Conservation (phyloP, 2,113 vertebrate species). For the Plectropomus leopardus region DNA sequence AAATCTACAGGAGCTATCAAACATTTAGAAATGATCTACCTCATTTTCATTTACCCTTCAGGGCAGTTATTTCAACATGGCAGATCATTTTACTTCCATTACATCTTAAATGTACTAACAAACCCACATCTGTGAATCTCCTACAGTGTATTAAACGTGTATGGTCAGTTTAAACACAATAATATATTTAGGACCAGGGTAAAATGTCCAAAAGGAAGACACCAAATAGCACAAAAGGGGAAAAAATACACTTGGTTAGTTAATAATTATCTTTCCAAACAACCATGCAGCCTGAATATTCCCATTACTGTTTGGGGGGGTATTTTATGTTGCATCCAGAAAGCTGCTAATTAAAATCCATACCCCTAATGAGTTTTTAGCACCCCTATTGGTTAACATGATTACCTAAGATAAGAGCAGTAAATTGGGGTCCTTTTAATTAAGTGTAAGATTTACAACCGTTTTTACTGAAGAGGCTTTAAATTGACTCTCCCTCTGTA, state of each 20-base stretch:
- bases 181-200: background rate
- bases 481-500: constrained; percentile 55
- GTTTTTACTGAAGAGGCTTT: constrained; percentile 57
- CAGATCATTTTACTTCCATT: background rate
- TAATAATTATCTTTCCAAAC: constrained; percentile 59
- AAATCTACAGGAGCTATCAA: constrained; percentile 5
- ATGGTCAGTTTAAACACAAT: background rate
- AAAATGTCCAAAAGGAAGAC: constrained; percentile 2
- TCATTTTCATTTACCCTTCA: background rate
- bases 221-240: background rate
- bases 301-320: constrained; percentile 43
- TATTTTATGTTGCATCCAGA: constrained; percentile 73
- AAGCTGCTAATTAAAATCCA: constrained; percentile 83
- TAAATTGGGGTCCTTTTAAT: constrained; percentile 80
- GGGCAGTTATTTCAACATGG: background rate
- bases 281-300: constrained; percentile 47
- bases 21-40: constrained; percentile 11
- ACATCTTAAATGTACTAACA: background rate
- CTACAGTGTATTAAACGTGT: background rate
- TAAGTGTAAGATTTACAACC: constrained; percentile 78
- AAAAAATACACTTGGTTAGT: constrained; percentile 33
- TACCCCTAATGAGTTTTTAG: constrained; percentile 82
- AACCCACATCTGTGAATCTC: background rate
- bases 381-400: constrained; percentile 80
- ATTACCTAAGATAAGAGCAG: constrained; percentile 82